Conservation (phyloP, 1,140 invertebrate genomes). For the Hydropsyche tenuis region DNA sequence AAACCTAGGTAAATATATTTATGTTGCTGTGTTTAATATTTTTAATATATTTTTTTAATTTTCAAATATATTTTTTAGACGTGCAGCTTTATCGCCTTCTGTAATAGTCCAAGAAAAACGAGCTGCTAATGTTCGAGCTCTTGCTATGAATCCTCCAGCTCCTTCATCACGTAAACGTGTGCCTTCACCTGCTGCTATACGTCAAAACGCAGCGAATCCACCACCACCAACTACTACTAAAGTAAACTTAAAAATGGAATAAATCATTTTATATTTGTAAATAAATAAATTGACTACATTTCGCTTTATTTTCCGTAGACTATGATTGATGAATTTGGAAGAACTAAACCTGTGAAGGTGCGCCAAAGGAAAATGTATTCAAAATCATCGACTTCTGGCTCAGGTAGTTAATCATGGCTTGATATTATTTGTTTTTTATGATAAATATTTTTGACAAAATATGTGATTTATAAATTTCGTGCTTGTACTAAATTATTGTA, state of each 20-base stretch:
- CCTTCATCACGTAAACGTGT: conserved; percentile 63
- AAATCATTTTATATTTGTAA: not conserved
- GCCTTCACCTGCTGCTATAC: conserved; percentile 60
- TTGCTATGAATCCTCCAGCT: conserved; percentile 74
- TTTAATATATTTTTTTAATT: not conserved
- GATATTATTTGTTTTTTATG: not conserved
- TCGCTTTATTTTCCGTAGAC: not conserved
- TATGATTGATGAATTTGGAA: conserved; percentile 57
- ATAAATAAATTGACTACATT: not conserved
- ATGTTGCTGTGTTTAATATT: not conserved
- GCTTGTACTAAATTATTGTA: conserved; percentile 6
- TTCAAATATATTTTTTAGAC: conserved; percentile 23
- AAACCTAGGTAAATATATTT: conserved; percentile 17
- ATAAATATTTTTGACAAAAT: not conserved
- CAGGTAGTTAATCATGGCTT: conserved; percentile 54
- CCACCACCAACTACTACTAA: conserved; percentile 52
- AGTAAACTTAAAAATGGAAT: not conserved
- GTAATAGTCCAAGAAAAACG: conserved; percentile 68
- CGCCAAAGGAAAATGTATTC: conserved; percentile 60
- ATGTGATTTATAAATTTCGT: not conserved
- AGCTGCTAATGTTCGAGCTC: conserved; percentile 65
- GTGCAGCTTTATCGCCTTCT: conserved; percentile 61
- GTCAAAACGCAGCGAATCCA: conserved; percentile 61
- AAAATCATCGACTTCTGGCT: conserved; percentile 60
- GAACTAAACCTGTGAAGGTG: conserved; percentile 55